Evolutionary conservation across 2,888 invertebrate species (phyloP), one percentile per base, ranked within the genome.

Genomic region (Papilio gigon): DNA sequence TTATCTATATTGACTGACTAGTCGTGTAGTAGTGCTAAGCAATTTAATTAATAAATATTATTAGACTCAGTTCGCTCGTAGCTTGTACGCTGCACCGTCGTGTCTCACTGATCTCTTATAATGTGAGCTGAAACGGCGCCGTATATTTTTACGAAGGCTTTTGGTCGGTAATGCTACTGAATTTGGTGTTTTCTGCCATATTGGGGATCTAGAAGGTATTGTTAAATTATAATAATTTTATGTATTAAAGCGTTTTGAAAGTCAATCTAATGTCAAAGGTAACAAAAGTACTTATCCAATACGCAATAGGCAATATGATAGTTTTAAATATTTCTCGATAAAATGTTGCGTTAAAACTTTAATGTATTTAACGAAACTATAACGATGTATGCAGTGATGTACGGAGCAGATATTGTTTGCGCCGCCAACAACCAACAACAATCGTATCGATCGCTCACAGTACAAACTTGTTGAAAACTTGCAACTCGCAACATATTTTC

Each of bases 91-190:
- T 80, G 71, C 63, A 71, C 84, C 82, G 74, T 71, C 77, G 78
- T 81, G 83, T 82, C 80, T 78, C 80, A 73, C 78, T 81, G 80
- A 85, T 85, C 87, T 84, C 82, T 85, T 88, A 86, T 88, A 88
- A 89, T 85, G 84, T 83, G 83, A 85, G 85, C 86, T 87, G 85
- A 87, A 89, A 89, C 85, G 83, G 81, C 80, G 83, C 87, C 90
- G 88, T 90, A 89, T 90, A n/a, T 90, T 90, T 88, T 89, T 86
- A 83, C 81, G 78, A 80, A 78, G 86, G 86, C 88, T 85, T 88
- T 87, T 85, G n/a, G 86, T 79, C 84, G 84, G 81, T 82, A 84
- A 84, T 81, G 80, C 80, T 80, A 85, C 80, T 87, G 85, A 87
- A 88, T 87, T 89, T 76, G 80, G 80, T 78, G 80, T 81, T 80